Evolutionary conservation across 2,797 vertebrate genomes (phyloP).

Genomic region (Paratrypauchen microcephalus): DNA sequence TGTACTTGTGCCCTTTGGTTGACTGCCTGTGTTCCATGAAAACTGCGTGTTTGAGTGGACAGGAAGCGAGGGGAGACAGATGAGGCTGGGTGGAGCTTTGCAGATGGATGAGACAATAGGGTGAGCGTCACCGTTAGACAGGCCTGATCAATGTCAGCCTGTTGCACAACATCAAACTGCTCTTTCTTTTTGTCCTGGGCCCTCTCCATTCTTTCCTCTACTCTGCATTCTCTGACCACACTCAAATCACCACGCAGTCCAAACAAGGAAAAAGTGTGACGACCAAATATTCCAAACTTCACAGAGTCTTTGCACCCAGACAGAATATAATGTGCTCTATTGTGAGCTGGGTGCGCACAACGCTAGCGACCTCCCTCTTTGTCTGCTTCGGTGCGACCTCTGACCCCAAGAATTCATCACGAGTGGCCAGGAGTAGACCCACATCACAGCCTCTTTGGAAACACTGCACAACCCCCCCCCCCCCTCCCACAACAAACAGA

Average conservation of each 20-base stretch:
- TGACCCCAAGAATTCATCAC: constrained; percentile 54
- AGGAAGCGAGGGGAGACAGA: constrained; percentile 11
- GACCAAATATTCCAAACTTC: not conserved
- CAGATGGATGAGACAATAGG: constrained; percentile 55
- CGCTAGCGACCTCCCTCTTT: constrained; percentile 20
- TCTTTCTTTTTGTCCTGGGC: constrained; percentile 40
- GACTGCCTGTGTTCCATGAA: constrained; percentile 9
- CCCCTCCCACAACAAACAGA: constrained; percentile 29
- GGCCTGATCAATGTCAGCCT: constrained; percentile 63
- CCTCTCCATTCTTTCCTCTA: constrained; percentile 21
- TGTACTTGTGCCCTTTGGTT: not conserved
- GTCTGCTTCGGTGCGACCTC: constrained; percentile 51
- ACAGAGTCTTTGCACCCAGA: not conserved
- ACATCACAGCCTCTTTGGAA: constrained; percentile 45
- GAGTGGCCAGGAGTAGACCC: constrained; percentile 45
- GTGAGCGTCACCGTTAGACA: constrained; percentile 56
- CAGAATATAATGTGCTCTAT: constrained; percentile 1
- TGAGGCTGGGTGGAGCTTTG: constrained; percentile 15
- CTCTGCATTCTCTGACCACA: constrained; percentile 13
- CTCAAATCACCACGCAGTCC: not conserved
- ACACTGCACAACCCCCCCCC: constrained; percentile 15
- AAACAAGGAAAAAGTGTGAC: not conserved
- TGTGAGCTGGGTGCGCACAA: constrained; percentile 25
- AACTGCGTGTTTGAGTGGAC: constrained; percentile 9
- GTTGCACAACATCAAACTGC: constrained; percentile 55